These are phyloP conservation scores for Pachliopta kotzebuea DNA, from an alignment of 2,888 invertebrate genomes.

Conservation along the genomic window DNA sequence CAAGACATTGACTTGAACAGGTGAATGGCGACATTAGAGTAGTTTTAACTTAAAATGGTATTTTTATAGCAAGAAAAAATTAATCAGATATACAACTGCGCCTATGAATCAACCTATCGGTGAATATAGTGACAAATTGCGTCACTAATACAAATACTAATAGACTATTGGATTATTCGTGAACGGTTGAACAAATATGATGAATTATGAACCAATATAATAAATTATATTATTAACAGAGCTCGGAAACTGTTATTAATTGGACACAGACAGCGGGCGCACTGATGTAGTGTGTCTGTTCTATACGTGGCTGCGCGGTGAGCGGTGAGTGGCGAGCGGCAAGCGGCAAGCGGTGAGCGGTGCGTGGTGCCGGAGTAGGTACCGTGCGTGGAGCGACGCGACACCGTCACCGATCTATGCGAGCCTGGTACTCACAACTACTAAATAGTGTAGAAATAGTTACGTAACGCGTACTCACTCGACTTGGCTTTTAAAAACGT, in stretches of 20 bases:
- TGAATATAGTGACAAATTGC: neutral
- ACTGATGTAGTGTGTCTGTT: slow-evolving; percentile 28
- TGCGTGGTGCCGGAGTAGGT: slow-evolving; percentile 19
- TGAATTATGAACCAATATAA: slow-evolving; percentile 22
- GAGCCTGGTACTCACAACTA: slow-evolving; percentile 38
- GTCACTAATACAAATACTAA: slow-evolving; percentile 5
- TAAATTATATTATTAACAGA: slow-evolving; percentile 29
- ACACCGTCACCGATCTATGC: slow-evolving; percentile 31
- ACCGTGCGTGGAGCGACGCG: slow-evolving; percentile 25
- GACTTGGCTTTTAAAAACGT: too few species aligned
- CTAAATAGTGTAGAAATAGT: slow-evolving; percentile 38
- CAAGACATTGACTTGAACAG: too few species aligned
- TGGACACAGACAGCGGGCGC: slow-evolving; percentile 30
- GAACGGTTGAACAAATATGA: slow-evolving; percentile 23
- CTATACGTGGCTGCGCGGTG: slow-evolving; percentile 22
- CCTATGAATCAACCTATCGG: neutral
- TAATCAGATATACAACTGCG: neutral
- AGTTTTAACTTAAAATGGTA: too few species aligned
- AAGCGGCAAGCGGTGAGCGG: too few species aligned
- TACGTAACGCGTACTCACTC: neutral
- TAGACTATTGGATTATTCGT: slow-evolving; percentile 14
- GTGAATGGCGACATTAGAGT: too few species aligned
- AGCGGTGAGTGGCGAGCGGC: too few species aligned
- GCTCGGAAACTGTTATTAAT: slow-evolving; percentile 32
- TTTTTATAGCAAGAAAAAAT: too few species aligned